Percentiles rank a stretch among this genome's conserved stretches.
Evolutionary conservation across 2,797 vertebrate genomes (phyloP).

Genomic region (Strix occidentalis): DNA sequence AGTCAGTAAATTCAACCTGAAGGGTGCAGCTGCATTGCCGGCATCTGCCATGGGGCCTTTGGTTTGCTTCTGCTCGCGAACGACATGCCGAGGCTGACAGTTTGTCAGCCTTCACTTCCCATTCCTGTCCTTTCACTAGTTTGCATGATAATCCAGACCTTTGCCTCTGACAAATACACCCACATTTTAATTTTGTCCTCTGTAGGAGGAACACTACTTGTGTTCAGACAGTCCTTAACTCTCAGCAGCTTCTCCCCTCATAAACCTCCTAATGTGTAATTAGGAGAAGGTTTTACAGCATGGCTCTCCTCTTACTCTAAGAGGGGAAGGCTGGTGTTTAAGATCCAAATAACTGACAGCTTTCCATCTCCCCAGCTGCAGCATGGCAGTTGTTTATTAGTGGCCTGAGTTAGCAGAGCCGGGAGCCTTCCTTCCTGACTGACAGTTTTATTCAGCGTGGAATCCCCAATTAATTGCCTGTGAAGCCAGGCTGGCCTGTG

Average conservation of each 20-base stretch:
- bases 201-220: neutral
- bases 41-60: neutral
- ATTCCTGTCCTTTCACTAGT: slow-evolving; percentile 17
- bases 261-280: slow-evolving; percentile 30
- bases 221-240: neutral
- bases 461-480: slow-evolving; percentile 53
- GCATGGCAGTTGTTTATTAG: neutral
- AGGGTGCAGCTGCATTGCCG: neutral
- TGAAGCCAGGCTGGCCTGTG: neutral
- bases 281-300: neutral
- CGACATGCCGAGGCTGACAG: neutral
- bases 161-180: neutral
- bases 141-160: neutral
- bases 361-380: neutral
- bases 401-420: neutral
- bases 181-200: neutral
- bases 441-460: slow-evolving; percentile 36
- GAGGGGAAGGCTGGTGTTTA: neutral
- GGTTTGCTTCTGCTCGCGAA: neutral
- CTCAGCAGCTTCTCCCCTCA: slow-evolving; percentile 9
- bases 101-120: slow-evolving; percentile 54
- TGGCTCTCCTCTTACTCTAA: neutral
- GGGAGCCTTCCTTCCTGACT: neutral
- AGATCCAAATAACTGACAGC: neutral
- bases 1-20: slow-evolving; percentile 47